Percentiles rank a stretch among this genome's conserved stretches.
Conservation (phyloP, 2,113 vertebrate genomes). For the Gobiocypris rarus region DNA sequence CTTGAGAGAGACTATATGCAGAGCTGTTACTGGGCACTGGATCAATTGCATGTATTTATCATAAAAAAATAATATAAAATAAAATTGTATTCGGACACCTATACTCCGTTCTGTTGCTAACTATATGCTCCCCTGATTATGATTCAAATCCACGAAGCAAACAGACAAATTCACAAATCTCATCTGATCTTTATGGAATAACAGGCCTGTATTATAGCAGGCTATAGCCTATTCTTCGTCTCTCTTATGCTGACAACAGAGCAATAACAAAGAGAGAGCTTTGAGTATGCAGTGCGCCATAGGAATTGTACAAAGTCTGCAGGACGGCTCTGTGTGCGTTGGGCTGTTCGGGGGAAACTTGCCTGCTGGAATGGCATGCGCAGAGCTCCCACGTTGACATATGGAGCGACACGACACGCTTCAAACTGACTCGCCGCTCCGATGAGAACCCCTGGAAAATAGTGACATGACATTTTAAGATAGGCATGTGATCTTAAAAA, state of each 20-base stretch:
- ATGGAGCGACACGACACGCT: constrained; percentile 96
- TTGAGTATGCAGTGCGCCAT: neutral
- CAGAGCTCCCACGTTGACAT: constrained; percentile 97
- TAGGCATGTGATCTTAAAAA: too few species aligned
- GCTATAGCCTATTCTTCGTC: too few species aligned
- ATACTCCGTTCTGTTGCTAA: neutral
- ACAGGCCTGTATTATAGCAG: too few species aligned
- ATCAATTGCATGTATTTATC: constrained; percentile 9
- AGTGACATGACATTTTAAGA: too few species aligned
- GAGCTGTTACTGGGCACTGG: constrained; percentile 32
- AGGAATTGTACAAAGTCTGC: neutral
- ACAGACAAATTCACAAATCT: neutral
- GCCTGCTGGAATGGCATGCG: constrained; percentile 99
- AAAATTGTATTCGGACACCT: neutral
- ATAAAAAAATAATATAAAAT: too few species aligned
- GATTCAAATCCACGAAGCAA: neutral
- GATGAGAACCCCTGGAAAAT: constrained; percentile 88
- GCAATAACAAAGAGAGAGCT: neutral
- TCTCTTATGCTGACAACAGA: neutral
- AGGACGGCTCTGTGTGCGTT: constrained; percentile 62
- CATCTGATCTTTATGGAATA: neutral
- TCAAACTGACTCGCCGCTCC: constrained; percentile 97
- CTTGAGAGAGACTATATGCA: constrained; percentile 61
- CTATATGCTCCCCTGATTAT: neutral
- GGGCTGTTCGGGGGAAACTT: constrained; percentile 78